Base-by-base conservation (phyloP, 1,140 invertebrate species). In the Panagrolaimus sp. region DNA sequence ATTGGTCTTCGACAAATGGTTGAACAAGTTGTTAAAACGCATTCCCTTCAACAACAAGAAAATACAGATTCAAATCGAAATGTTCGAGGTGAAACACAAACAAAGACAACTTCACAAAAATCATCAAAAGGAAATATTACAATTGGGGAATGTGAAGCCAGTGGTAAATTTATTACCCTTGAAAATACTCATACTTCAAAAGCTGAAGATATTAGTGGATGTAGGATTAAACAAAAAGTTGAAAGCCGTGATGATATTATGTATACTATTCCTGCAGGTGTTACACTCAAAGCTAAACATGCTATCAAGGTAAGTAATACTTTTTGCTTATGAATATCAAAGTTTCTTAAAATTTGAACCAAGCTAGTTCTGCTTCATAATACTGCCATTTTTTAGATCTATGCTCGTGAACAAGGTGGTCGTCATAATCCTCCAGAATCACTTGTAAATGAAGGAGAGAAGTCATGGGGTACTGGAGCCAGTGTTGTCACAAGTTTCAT, bases 51-150 rank as follows among this genome's bases (percentile, higher is more conserved):
- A 69, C 81, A 83, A 65, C 81, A 81, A 61, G 79, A 81, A 53
- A 78, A 83, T 46, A 81, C 79, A 23, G 79, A 81, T 63, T 82
- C 80, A 13, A 83, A 79, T 20, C 74, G 79, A 31, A 81, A 81
- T 53, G 79, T 81, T n/a, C 73, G 79, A 23, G 86, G 85, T 11
- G 85, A 86, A 71, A 84, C 86, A 44, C 84, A 84, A 16, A 85
- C 86, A 27, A 87, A 85, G 69, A 87, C 86, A 0, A 87, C 86
- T 23, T 87, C 85, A 79, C 86, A 85, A 73, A 47, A 67, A 16
- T 68, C 74, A 9, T 67, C 74, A 47, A 78, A 78, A 66, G 79
- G 80, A 43, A 83, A 82, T 38, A 78, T 87, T n/a, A 81, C 84
- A 16, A 86, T 87, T 69, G 71, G 80, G 51, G 85, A 86, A 72